Conservation (phyloP, 2,888 invertebrate genomes). For the Epirrita christyi region DNA sequence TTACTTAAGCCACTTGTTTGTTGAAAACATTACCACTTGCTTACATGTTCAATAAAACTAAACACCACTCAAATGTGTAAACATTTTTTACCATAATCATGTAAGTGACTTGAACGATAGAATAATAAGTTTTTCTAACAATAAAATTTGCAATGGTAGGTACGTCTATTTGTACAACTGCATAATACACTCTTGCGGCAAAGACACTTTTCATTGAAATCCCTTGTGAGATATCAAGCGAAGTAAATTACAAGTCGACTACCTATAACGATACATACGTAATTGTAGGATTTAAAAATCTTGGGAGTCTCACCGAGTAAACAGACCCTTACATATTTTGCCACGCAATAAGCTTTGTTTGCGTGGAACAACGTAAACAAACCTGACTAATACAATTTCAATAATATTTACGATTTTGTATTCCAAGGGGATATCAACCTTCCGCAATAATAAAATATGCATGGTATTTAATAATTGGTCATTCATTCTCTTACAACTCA, state of each 20-base stretch:
- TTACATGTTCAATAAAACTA: slow-evolving; percentile 1
- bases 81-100: background rate
- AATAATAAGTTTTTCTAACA: background rate
- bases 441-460: slow-evolving; percentile 5
- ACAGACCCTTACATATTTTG: background rate
- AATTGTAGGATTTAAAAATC: background rate
- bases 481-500: too few species aligned
- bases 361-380: slow-evolving; percentile 7
- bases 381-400: slow-evolving; percentile 10
- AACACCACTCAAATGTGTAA: background rate
- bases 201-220: background rate
- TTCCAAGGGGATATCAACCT: background rate
- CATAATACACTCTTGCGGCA: slow-evolving; percentile 2
- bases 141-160: slow-evolving; percentile 8
- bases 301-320: background rate
- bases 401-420: slow-evolving; percentile 19
- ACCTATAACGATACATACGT: background rate
- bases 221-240: background rate
- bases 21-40: background rate
- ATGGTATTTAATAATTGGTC: background rate
- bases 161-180: slow-evolving; percentile 10
- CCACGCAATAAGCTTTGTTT: slow-evolving; percentile 14
- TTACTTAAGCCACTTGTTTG: background rate
- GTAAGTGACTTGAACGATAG: background rate
- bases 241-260: background rate